Evolutionary conservation across 2,113 vertebrate genomes (phyloP), one percentile per base, ranked within the genome.

Genomic region (Campylomormyrus numenius): DNA sequence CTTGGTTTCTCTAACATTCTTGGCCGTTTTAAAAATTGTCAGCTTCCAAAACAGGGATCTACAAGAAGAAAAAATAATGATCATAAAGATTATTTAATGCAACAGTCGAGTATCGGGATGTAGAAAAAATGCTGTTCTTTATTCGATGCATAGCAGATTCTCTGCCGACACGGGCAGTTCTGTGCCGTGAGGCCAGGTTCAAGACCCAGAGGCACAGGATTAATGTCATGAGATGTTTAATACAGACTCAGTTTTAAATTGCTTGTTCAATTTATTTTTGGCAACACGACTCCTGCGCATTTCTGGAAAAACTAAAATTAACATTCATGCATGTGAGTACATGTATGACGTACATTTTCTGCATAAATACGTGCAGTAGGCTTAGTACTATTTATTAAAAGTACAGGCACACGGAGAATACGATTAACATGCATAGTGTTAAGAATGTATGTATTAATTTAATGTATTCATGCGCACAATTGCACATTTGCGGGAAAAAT

Each of bases 1-100:
- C 96, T 96, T 96, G 92, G 95, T 95, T 96, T 42, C 96, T 96
- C 95, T 95, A 94, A 95, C 97, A 97, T 95, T 96, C 97, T 97
- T 94, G 96, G 92, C 90, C 91, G 96, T 97, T 94, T 95, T 96
- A 95, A 39, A 31, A 35, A 77, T 96, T 95, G 96, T 95, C 94
- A 93, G 96, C 96, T 96, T 96, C 96, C 94, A 93, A 96, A 93
- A 93, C 93, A 88, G 91, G 94, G 93, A 95, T 94, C 94, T 93
- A 90, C 89, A 94, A 93, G 93, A 92, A 89, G 92, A 91, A 93
- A 90, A 91, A 91, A 74, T 93, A 42, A 83, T 83, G 84, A 89
- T 87, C 31, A 85, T 74, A 91, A 90, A 93, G 92, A 93, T 93
- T 92, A 91, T 93, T 93, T 90, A 94, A 94, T 90, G 88, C 91